These are phyloP conservation scores for Sesia bembeciformis DNA, from an alignment of 2,888 invertebrate species.

Conservation along the genomic window DNA sequence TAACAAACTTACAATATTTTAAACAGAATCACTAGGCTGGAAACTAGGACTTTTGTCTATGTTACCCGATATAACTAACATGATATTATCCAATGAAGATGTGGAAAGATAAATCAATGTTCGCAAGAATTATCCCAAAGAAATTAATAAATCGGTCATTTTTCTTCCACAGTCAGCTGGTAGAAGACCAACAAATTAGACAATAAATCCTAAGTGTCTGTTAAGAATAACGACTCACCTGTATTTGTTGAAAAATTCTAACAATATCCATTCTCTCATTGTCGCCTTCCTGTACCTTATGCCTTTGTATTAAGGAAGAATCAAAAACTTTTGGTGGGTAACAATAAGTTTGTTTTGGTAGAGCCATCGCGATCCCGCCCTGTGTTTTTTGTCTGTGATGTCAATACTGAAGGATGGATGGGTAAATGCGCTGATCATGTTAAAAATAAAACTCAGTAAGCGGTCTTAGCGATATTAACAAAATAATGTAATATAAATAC, in stretches of 20 bases:
- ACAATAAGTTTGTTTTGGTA: background rate
- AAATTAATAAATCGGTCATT: slow-evolving; percentile 14
- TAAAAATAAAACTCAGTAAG: too few relatives aligned
- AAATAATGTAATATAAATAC: too few relatives aligned
- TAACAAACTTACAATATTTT: too few relatives aligned
- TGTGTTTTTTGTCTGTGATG: background rate
- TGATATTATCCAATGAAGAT: too few relatives aligned
- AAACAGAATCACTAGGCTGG: too few relatives aligned
- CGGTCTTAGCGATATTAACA: too few relatives aligned
- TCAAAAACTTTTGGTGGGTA: background rate
- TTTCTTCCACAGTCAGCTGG: slow-evolving; percentile 10
- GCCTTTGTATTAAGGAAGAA: too few relatives aligned
- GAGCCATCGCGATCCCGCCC: background rate
- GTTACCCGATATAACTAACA: too few relatives aligned
- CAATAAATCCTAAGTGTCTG: slow-evolving; percentile 13
- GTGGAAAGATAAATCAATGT: too few relatives aligned
- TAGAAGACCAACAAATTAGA: slow-evolving; percentile 11
- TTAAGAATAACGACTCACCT: slow-evolving; percentile 11
- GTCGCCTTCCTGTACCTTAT: too few relatives aligned
- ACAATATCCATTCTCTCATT: background rate
- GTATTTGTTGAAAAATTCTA: slow-evolving; percentile 2
- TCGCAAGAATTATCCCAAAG: background rate
- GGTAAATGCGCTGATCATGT: background rate
- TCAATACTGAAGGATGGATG: background rate
- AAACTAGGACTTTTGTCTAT: too few relatives aligned